phyloP scores from a whole-genome alignment of 2,888 invertebrate species.

The Drosophila nr. perissopoda region DNA sequence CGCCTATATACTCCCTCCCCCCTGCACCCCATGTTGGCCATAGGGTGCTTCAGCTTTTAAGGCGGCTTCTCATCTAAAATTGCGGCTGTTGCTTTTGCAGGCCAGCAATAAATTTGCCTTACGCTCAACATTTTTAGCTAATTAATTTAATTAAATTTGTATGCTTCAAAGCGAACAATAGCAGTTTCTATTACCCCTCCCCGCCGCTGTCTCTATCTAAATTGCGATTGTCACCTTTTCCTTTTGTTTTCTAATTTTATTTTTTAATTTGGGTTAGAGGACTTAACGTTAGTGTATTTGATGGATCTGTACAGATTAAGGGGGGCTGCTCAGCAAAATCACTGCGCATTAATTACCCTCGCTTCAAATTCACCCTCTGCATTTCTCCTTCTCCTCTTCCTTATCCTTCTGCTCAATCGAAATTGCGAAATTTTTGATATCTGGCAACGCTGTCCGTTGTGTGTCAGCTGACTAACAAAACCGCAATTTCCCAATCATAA shows the following conservation, averaged over 20 bases:
- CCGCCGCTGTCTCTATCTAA: constrained; percentile 14
- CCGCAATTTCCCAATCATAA: constrained; percentile 61
- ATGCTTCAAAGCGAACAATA: constrained; percentile 43
- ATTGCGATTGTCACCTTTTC: constrained; percentile 53
- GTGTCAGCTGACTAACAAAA: constrained; percentile 28
- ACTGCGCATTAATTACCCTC: not conserved
- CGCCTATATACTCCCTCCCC: constrained; percentile 48
- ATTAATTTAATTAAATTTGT: constrained; percentile 72
- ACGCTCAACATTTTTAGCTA: constrained; percentile 55
- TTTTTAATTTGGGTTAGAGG: not conserved
- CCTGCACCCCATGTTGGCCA: not conserved
- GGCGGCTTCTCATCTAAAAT: constrained; percentile 31
- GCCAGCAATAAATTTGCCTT: constrained; percentile 59
- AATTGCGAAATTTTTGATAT: not conserved
- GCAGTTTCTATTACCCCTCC: constrained; percentile 6
- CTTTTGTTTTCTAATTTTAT: not conserved
- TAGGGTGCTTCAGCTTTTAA: constrained; percentile 48
- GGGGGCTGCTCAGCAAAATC: not conserved
- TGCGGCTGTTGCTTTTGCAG: constrained; percentile 57
- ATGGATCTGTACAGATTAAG: constrained; percentile 45
- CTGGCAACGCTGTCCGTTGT: constrained; percentile 23
- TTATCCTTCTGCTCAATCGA: too few species aligned
- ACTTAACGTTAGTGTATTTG: constrained; percentile 22
- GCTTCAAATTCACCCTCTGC: not conserved
- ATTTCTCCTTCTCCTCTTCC: not conserved